Conservation (phyloP, 1,140 invertebrate species). For the Achatina immaculata region DNA sequence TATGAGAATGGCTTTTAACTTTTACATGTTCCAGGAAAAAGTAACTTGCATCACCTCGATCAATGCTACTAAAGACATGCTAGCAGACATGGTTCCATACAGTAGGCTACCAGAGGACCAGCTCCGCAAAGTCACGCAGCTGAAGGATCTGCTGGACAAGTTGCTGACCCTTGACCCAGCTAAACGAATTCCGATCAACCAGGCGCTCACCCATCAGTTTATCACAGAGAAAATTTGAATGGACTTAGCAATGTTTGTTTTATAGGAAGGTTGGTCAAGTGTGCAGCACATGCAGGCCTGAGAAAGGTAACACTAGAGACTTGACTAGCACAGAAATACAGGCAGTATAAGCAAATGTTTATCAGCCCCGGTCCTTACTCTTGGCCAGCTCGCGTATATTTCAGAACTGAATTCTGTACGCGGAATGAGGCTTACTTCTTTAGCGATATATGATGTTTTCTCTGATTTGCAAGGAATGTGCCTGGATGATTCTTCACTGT, state of each 20-base stretch:
- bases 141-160: constrained; percentile 94
- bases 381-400: background rate
- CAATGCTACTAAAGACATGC: constrained; percentile 86
- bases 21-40: constrained; percentile 84
- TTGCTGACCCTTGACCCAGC: constrained; percentile 93
- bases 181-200: constrained; percentile 93
- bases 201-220: constrained; percentile 95
- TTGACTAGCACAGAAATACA: background rate
- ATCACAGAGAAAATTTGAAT: constrained; percentile 83
- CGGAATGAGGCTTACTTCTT: background rate
- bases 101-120: constrained; percentile 89
- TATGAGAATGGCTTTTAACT: too few species aligned
- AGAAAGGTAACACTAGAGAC: background rate
- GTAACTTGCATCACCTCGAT: constrained; percentile 94
- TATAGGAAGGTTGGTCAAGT: background rate
- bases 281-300: background rate
- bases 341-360: background rate
- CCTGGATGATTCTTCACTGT: too few species aligned
- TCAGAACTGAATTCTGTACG: background rate
- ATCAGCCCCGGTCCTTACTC: background rate
- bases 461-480: too few species aligned
- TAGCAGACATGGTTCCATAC: constrained; percentile 88
- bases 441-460: too few species aligned
- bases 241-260: background rate
- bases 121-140: constrained; percentile 88